Conservation (phyloP, 1,140 invertebrate species). For the Aphidius gifuensis region DNA sequence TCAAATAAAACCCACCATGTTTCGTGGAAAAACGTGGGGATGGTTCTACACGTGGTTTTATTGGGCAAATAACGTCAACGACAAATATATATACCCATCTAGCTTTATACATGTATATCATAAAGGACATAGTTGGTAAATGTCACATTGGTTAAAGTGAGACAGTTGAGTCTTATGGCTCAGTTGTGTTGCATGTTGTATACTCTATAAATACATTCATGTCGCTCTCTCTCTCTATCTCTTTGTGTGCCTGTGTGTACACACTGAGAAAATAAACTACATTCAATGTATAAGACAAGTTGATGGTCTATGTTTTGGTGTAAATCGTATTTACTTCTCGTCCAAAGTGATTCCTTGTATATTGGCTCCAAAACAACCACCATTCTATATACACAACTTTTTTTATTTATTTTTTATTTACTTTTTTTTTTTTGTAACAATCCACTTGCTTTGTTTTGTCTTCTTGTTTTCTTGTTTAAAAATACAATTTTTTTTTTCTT, state of each 20-base stretch:
- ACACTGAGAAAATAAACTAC: too few species aligned
- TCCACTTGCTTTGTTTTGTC: too few species aligned
- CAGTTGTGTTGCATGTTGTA: too few species aligned
- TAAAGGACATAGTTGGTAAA: slow-evolving; percentile 6
- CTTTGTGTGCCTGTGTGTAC: too few species aligned
- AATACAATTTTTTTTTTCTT: too few species aligned
- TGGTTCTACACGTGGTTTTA: slow-evolving; percentile 50
- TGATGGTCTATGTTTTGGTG: slow-evolving; percentile 37
- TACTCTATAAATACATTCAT: too few species aligned
- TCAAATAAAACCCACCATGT: slow-evolving; percentile 19
- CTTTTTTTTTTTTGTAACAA: too few species aligned
- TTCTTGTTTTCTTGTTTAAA: too few species aligned
- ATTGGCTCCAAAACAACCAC: slow-evolving; percentile 12
- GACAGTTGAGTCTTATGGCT: slow-evolving; percentile 22
- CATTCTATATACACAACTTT: not conserved
- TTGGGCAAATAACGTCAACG: slow-evolving; percentile 53
- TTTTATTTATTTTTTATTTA: too few species aligned
- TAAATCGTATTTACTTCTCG: slow-evolving; percentile 51
- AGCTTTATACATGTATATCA: slow-evolving; percentile 4
- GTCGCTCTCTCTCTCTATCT: too few species aligned
- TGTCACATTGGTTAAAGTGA: slow-evolving; percentile 24
- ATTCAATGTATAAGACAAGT: not conserved
- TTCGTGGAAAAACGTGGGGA: slow-evolving; percentile 28
- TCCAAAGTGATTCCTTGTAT: slow-evolving; percentile 38
- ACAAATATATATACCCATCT: slow-evolving; percentile 43